Percentiles rank a stretch among this genome's conserved stretches.
phyloP scores from a whole-genome alignment of 1,140 invertebrate genomes.

The Lamellibrachia luymesi region DNA sequence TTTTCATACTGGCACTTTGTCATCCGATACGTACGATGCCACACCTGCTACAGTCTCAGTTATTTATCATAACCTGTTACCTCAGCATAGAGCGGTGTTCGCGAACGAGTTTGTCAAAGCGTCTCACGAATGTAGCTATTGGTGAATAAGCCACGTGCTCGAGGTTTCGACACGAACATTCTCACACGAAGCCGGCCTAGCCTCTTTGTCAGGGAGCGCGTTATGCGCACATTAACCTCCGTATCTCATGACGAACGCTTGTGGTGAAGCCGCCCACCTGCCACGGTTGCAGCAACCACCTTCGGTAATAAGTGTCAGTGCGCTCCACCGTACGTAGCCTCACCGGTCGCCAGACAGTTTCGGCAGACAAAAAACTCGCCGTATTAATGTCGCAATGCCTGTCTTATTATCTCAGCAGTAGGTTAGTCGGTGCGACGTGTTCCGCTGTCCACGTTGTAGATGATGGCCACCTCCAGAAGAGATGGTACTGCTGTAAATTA shows the following conservation, averaged over 20 bases:
- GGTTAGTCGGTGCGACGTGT: not conserved
- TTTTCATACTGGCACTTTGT: not conserved
- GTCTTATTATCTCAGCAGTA: not conserved
- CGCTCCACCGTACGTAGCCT: not conserved
- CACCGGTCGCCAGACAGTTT: not conserved
- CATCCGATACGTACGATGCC: not conserved
- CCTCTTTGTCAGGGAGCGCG: not conserved
- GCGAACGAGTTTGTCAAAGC: not conserved
- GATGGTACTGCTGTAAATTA: not conserved
- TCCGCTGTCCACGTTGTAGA: not conserved
- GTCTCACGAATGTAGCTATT: not conserved
- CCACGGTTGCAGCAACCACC: not conserved
- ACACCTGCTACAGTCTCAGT: not conserved
- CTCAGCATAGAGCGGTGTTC: not conserved
- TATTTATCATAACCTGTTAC: not conserved
- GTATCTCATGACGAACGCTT: not conserved
- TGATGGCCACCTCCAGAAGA: not conserved
- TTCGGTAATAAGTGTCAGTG: not conserved
- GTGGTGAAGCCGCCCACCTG: not conserved
- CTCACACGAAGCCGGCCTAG: not conserved
- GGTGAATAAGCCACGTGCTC: not conserved
- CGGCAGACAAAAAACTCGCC: not conserved
- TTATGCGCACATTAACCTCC: not conserved
- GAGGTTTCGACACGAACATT: not conserved
- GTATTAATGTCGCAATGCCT: not conserved